Evolutionary conservation across 2,888 invertebrate species (phyloP), one percentile per base, ranked within the genome.

Genomic region (Sabatieria punctata): DNA sequence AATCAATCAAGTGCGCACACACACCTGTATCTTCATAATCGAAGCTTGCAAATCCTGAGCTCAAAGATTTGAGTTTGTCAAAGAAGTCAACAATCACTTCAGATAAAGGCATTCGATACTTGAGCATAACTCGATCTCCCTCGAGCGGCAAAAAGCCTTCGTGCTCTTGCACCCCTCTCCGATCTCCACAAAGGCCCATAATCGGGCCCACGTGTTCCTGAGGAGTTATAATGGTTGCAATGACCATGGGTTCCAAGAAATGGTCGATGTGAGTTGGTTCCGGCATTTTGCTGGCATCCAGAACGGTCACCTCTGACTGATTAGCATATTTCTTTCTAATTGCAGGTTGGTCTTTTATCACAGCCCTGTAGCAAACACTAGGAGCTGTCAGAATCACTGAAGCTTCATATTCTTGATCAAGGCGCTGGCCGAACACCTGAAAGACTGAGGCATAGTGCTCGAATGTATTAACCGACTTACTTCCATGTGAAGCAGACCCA

Each of bases 31-130:
- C 82, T 67, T 88, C 85, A 62, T 89, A 89, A 67, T 86, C 86
- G 64, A 89, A 89, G 64, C 85, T 71, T 1, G 89, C 95, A 70
- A 86, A 95, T 26, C 95, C 95, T 0, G 89, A 89, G 2, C 84
- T 81, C 19, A 85, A 59, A 15, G 82, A 79, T 68, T 95, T 95
- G 2, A 93, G 70, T 2, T 75, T 74, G 64, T 95, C 93, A 63
- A 89, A 89, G 66, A 97, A 95, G 67, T 95, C 91, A 8, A 89
- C 70, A 15, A 95, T 79, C 24, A 95, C 81, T 74, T 97, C 95
- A 56, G 81, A 84, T 4, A 97, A 70, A 0, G 95, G 95, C 43
- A 97, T 68, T 33, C 79, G 69, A 61, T 80, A 86, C 57, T 81
- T 80, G 63, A 91, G 65, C 71, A 93, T 74, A 0, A 86, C 71